Base-by-base conservation (phyloP, 2,888 invertebrate genomes). In the Bellardia pandia region DNA sequence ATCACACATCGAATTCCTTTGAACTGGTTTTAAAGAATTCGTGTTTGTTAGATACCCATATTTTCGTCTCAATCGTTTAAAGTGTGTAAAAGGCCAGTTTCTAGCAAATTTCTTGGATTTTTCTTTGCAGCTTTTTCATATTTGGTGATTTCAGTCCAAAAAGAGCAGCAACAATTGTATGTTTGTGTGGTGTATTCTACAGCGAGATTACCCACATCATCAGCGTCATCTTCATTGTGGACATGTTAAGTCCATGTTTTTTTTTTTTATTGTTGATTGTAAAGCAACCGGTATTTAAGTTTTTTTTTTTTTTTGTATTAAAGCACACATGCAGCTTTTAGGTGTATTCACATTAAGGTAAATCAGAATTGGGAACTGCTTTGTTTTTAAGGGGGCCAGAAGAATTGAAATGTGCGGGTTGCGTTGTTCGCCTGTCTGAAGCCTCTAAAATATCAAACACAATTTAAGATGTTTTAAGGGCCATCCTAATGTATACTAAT, bases 21-120 rank as follows among this genome's bases (percentile, higher is more conserved):
- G 9, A 66, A 84, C 84, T 66, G 84, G 84, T 72, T 84, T 58
- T 53, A 45, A 56, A 77, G 45, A 64, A 74, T 58, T 66, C 51
- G 37, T 40, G 40, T 79, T 60, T 45, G 68, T 78, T 33, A 68
- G 13, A 45, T 68, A 9, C 7, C 7, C 9, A 2, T 60, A 51
- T 64, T 23, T 16, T 7, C 6, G 0, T 56, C 3, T 33, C 30
- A 64, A n/a, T 56, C 2, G 30, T 74, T 60, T 45, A 11, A n/a
- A 23, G 11, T 53, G 37, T 68, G 40, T 56, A 13, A 60, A 48
- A 37, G 40, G 23, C 60, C 11, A 48, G 51, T 77, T 83, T 77
- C 23, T 56, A 37, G 45, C 33, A 66, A 42, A 58, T 30, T 45
- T 33, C 66, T 14, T 56, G 8, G 37, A 30, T 72, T 37, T 69